Base-by-base conservation (phyloP, 2,113 vertebrate species). In the mouse (Mus musculus) region DNA sequence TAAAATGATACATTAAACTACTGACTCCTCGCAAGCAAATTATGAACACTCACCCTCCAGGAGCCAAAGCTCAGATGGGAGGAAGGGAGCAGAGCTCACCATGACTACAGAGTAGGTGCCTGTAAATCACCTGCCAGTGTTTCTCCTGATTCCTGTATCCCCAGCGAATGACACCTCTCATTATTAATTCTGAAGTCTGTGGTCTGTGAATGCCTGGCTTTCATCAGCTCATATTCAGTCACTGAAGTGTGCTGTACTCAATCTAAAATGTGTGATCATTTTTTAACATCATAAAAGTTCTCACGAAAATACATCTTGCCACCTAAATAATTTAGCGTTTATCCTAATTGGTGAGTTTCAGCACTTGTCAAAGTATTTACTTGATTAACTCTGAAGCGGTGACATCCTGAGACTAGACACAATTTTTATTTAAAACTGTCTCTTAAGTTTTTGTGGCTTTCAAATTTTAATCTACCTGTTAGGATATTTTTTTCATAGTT, bases 281-380 rank as follows among this genome's bases (percentile, higher is more conserved):
- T 73, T 96, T 73, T 93, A 80, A 89, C 75, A 90, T 73, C 20
- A 6, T 81, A 36, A 86, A 97, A 61, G 42, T 90, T 81, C 26
- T 49, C 54, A 54, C 19, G 33, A 72, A 92, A 96, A 67, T 24
- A 81, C 72, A 69, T 88, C 46, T 92, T 94, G 65, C n/a, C 54
- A 96, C n/a, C 42, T 95, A 81, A 95, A 95, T 89, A 92, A 94
- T 96, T 93, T 94, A 89, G n/a, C 6, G 52, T 88, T 54, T 82
- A 91, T n/a, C 73, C 24, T 93, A 94, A 90, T 89, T 92, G 82
- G 85, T 87, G 91, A 69, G 8, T 76, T 91, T 69, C 8, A 93
- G 56, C 26, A 72, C 39, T 91, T 96, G 94, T 96, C 92, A 94
- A 90, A 95, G 72, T 91, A 97, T 92, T 96, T 92, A 96, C 89